Base-by-base conservation (phyloP, 2,113 vertebrate species). In the Psammodynastes pulverulentus region DNA sequence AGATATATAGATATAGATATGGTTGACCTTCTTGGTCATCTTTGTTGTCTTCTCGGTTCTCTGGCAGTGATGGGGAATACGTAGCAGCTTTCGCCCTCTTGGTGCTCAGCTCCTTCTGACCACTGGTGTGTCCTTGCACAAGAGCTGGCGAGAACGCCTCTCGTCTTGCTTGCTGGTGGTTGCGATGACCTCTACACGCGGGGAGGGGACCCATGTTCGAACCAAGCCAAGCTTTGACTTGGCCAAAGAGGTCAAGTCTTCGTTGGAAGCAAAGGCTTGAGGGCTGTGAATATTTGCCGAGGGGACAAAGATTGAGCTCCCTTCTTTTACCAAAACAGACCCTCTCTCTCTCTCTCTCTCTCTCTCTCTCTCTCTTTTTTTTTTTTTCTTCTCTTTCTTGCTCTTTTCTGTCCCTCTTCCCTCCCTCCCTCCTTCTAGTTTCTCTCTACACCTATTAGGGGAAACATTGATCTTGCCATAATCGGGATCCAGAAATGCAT, bases 391-490 rank as follows among this genome's bases (percentile, higher is more conserved):
- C 94, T 96, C 94, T 62, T 23, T 56, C 54, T 0, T 62, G 56
- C 26, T 62, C 62, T n/a, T 58, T 34, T 67, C 62, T 34, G 93
- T 94, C 94, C 94, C 87, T 43, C 92, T 94, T 92, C 94, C 94
- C 96, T 93, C 94, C 94, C 94, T 93, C 91, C 48, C n/a, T n/a
- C n/a, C n/a, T n/a, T 17, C 90, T 88, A 88, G 23, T 91, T 49
- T 48, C 90, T 62, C 88, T 84, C 79, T 67, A 93, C 62, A 88
- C 79, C 67, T 52, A 89, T 88, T 95, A 95, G 93, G 72, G 92
- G 24, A 90, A 86, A 92, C 90, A 52, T 91, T 94, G 95, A 95
- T 96, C 96, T 97, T n/a, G 88, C 96, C 94, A 95, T 95, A 95
- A 96, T 96, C 91, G 92, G 96, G 93, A 96, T 95, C 96, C 62